Evolutionary conservation across 2,113 vertebrate species (phyloP).

Genomic region (Erpornis zantholeuca): DNA sequence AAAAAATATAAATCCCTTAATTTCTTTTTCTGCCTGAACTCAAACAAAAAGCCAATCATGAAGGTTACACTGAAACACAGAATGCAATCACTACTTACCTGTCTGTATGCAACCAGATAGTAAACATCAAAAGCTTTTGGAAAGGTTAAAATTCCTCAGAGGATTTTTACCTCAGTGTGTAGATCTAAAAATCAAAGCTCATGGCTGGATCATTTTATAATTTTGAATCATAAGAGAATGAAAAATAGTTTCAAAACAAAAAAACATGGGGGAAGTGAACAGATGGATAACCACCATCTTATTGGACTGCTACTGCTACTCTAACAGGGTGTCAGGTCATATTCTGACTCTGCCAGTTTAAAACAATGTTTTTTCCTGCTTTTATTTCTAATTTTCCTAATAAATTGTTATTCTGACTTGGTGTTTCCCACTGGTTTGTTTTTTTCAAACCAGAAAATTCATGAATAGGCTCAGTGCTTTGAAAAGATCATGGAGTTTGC

Average conservation of each 20-base stretch:
- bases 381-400: too few species aligned
- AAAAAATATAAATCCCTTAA: not conserved
- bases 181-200: not conserved
- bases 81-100: not conserved
- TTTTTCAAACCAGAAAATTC: too few species aligned
- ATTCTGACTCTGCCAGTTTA: too few species aligned
- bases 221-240: not conserved
- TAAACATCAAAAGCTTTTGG: not conserved
- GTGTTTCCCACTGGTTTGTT: too few species aligned
- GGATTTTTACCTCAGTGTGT: not conserved
- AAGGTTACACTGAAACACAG: not conserved
- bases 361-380: too few species aligned
- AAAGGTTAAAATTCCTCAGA: not conserved
- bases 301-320: too few species aligned
- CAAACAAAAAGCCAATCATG: not conserved
- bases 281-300: too few species aligned
- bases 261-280: not conserved
- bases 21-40: not conserved
- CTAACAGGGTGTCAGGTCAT: too few species aligned
- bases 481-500: constrained; percentile 6
- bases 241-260: not conserved
- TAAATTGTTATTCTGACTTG: too few species aligned
- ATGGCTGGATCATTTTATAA: not conserved
- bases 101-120: not conserved
- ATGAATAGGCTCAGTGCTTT: not conserved